Evolutionary conservation across 2,113 vertebrate genomes (phyloP).

Genomic region (Lophotis ruficrista): DNA sequence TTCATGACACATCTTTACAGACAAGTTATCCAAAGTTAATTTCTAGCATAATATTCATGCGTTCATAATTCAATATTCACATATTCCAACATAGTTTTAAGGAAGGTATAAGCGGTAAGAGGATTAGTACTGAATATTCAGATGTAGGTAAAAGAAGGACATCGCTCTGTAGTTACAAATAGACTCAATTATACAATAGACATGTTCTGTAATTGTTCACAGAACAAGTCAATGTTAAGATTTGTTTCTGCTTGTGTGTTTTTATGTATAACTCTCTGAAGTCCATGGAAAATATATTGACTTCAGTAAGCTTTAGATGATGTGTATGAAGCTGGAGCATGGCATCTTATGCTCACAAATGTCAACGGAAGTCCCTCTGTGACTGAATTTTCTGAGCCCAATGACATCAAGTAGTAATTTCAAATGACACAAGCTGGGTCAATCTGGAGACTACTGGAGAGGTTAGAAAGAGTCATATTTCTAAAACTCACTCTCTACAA

Average conservation of each 20-base stretch:
- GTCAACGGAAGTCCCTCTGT: background rate
- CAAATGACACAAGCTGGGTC: background rate
- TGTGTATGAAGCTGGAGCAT: background rate
- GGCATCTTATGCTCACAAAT: background rate
- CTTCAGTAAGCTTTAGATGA: background rate
- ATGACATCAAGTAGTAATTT: background rate
- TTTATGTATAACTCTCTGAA: background rate
- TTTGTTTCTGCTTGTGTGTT: background rate
- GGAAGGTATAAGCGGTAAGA: background rate
- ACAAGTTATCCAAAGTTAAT: constrained; percentile 2
- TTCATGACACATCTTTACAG: background rate
- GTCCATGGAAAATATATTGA: background rate
- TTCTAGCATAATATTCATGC: background rate
- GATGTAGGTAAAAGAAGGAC: background rate
- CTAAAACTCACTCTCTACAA: background rate
- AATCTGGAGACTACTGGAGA: background rate
- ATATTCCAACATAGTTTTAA: background rate
- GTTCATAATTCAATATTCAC: background rate
- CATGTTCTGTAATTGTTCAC: background rate
- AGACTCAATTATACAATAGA: background rate
- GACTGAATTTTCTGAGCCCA: background rate
- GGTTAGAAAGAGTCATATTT: background rate
- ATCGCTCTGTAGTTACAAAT: background rate
- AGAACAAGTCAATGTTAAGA: background rate
- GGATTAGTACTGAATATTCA: background rate